phyloP scores from a whole-genome alignment of 1,140 invertebrate genomes.

The Papilio machaon region DNA sequence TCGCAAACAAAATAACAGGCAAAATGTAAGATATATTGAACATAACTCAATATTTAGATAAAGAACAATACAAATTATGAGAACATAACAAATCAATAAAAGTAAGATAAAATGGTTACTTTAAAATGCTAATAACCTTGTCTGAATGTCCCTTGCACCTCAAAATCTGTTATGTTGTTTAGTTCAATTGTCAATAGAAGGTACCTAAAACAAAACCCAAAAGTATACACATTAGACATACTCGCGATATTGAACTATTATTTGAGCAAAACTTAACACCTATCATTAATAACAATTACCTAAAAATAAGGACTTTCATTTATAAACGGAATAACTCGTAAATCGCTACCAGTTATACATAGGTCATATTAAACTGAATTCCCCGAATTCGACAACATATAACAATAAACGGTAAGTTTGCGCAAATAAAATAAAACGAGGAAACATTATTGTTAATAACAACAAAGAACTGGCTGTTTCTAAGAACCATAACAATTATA shows the following conservation, averaged over 20 bases:
- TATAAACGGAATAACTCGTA: conserved; percentile 3
- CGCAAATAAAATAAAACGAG: conserved; percentile 28
- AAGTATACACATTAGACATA: too few species aligned
- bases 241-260: neutral
- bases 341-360: neutral
- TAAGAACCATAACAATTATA: conserved; percentile 36
- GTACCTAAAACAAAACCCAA: too few species aligned
- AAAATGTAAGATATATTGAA: conserved; percentile 3
- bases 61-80: neutral
- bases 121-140: neutral
- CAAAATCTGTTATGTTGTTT: too few species aligned
- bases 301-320: conserved; percentile 12
- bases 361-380: conserved; percentile 26
- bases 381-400: conserved; percentile 11
- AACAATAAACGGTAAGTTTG: conserved; percentile 18
- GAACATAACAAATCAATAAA: neutral
- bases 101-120: neutral
- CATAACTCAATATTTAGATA: neutral
- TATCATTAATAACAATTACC: neutral
- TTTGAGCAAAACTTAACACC: neutral
- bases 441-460: conserved; percentile 35
- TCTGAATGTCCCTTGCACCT: too few species aligned
- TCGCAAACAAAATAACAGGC: conserved; percentile 7
- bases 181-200: too few species aligned
- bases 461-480: conserved; percentile 32